Percentiles rank a stretch among this genome's conserved stretches.
Conservation (phyloP, 2,888 invertebrate species). For the Cryptocephalus moraei region DNA sequence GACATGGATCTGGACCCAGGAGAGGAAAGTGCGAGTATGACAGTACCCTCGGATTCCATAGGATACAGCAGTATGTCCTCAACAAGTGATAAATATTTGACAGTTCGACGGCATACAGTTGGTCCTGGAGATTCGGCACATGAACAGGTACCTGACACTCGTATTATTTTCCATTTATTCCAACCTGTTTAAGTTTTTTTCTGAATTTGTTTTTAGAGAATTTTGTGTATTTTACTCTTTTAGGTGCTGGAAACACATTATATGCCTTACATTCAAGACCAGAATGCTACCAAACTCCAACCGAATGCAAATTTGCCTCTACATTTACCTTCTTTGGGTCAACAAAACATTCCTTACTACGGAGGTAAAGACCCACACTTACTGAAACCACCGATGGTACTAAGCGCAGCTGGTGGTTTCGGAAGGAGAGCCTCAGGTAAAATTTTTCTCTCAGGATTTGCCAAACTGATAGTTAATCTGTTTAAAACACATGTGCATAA, state of each 20-base stretch:
- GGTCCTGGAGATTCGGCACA: slow-evolving; percentile 86
- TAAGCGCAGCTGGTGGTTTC: slow-evolving; percentile 75
- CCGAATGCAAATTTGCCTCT: slow-evolving; percentile 78
- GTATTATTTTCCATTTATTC: neutral
- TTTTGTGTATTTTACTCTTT: slow-evolving; percentile 2
- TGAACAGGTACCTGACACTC: slow-evolving; percentile 47
- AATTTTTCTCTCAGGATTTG: neutral
- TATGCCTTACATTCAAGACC: slow-evolving; percentile 31
- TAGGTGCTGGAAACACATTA: slow-evolving; percentile 45
- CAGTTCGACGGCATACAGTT: slow-evolving; percentile 81
- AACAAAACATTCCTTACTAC: slow-evolving; percentile 75
- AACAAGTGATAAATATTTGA: slow-evolving; percentile 42
- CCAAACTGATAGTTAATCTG: too few relatives aligned
- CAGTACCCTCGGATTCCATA: slow-evolving; percentile 24
- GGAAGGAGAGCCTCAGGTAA: slow-evolving; percentile 74
- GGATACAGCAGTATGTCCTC: slow-evolving; percentile 26
- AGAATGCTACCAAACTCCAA: slow-evolving; percentile 39
- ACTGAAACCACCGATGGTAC: slow-evolving; percentile 83
- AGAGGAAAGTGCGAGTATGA: slow-evolving; percentile 30
- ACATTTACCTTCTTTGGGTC: slow-evolving; percentile 72
- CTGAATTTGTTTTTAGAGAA: too few relatives aligned
- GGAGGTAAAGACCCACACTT: slow-evolving; percentile 89
- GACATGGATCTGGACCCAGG: slow-evolving; percentile 41
- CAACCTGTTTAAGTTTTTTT: too few relatives aligned
- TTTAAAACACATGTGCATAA: too few relatives aligned